Evolutionary conservation across 2,888 invertebrate genomes (phyloP).

Genomic region (Beris chalybata): DNA sequence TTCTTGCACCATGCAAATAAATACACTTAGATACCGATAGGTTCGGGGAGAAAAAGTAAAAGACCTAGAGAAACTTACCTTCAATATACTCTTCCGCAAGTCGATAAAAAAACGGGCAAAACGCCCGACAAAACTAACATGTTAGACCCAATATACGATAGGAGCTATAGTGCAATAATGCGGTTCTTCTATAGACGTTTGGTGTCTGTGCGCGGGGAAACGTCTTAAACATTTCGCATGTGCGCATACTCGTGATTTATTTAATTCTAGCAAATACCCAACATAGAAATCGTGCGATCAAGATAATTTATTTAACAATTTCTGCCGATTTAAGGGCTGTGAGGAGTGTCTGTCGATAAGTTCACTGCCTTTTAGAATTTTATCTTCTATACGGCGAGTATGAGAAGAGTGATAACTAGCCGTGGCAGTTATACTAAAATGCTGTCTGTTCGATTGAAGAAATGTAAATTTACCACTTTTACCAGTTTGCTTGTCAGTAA

Average conservation of each 20-base stretch:
- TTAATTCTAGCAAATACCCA: conserved; percentile 37
- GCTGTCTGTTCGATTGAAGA: not conserved
- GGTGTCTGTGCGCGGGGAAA: not conserved
- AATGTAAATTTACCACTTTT: conserved; percentile 25
- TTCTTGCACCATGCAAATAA: no score
- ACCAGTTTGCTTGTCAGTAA: conserved; percentile 6
- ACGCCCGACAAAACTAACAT: no score
- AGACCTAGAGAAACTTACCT: no score
- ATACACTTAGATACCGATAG: no score
- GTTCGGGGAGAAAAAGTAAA: no score
- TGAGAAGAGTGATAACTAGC: conserved; percentile 23
- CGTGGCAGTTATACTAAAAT: not conserved
- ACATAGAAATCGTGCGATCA: conserved; percentile 40
- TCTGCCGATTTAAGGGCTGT: conserved; percentile 25
- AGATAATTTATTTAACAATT: conserved; percentile 39
- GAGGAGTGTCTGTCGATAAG: conserved; percentile 3
- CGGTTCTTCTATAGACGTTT: not conserved
- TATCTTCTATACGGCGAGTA: not conserved
- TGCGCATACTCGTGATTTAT: conserved; percentile 36
- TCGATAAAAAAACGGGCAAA: no score
- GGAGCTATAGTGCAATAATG: no score
- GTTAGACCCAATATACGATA: no score
- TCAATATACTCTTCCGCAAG: no score
- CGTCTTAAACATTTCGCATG: conserved; percentile 13
- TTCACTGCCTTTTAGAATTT: not conserved